phyloP scores from a whole-genome alignment of 2,888 invertebrate genomes.

The Ptycholaimellus sp. region DNA sequence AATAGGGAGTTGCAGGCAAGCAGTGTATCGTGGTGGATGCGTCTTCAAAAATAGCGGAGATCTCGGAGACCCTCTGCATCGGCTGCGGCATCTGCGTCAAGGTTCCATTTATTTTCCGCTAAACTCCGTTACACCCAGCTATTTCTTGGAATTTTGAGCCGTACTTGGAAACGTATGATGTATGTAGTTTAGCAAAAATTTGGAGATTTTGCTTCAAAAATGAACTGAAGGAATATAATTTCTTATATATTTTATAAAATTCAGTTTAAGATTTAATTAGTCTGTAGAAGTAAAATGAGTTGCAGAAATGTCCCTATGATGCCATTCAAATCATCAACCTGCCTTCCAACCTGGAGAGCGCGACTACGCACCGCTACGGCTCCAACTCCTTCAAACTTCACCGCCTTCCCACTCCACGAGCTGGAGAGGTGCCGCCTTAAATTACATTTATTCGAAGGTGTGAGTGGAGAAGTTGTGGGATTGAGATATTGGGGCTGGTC shows the following conservation, averaged over 20 bases:
- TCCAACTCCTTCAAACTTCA: slow-evolving; percentile 97
- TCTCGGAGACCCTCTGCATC: slow-evolving; percentile 93
- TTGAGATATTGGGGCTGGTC: slow-evolving; percentile 51
- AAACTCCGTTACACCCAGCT: background rate
- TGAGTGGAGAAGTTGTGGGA: background rate
- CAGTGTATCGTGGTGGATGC: slow-evolving; percentile 90
- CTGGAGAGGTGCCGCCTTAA: slow-evolving; percentile 53
- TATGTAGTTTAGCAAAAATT: too few species aligned
- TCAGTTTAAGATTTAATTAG: slow-evolving; percentile 5
- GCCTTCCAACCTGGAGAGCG: slow-evolving; percentile 87
- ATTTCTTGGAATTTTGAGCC: too few species aligned
- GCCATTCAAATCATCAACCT: slow-evolving; percentile 94
- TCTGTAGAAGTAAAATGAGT: slow-evolving; percentile 16
- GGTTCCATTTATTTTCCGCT: too few species aligned
- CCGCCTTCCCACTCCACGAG: slow-evolving; percentile 72
- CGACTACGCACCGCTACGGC: slow-evolving; percentile 86
- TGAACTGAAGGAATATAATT: too few species aligned
- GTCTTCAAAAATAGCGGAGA: slow-evolving; percentile 77
- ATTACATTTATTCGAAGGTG: slow-evolving; percentile 76
- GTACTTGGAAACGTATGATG: too few species aligned
- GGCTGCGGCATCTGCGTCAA: slow-evolving; percentile 99
- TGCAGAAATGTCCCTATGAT: slow-evolving; percentile 96
- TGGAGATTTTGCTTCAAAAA: too few species aligned
- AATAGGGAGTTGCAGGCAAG: slow-evolving; percentile 46
- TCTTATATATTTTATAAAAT: too few species aligned